phyloP scores from a whole-genome alignment of 2,113 vertebrate genomes.

The Pleuronectes platessa region DNA sequence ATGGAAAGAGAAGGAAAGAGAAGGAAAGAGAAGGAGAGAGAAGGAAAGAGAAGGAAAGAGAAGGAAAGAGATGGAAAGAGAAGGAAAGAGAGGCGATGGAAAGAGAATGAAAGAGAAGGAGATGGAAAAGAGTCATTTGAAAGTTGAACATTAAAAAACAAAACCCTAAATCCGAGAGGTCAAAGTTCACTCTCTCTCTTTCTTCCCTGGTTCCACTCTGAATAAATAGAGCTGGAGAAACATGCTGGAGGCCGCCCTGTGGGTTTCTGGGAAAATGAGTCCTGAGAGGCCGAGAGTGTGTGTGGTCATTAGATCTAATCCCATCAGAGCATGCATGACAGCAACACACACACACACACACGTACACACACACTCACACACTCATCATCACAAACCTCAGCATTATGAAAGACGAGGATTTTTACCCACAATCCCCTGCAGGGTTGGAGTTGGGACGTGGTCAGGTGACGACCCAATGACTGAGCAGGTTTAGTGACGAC shows the following conservation, averaged over 20 bases:
- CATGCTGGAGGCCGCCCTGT: not conserved
- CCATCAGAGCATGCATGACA: not conserved
- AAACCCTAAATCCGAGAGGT: not conserved
- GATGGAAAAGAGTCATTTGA: not conserved
- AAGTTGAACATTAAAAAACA: not conserved
- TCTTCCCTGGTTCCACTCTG: not conserved
- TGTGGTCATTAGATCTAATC: not conserved
- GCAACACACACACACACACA: conserved; percentile 6
- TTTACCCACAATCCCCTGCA: too few species aligned
- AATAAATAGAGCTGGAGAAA: too few species aligned
- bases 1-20: not conserved
- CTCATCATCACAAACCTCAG: too few species aligned
- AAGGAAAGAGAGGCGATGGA: not conserved
- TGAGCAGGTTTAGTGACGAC: too few species aligned
- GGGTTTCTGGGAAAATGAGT: conserved; percentile 39
- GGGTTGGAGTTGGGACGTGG: too few species aligned
- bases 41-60: not conserved
- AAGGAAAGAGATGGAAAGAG: not conserved
- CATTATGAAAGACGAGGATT: too few species aligned
- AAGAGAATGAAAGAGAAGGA: not conserved
- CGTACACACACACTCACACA: not conserved
- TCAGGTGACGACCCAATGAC: too few species aligned
- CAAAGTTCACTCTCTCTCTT: not conserved
- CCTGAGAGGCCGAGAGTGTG: not conserved
- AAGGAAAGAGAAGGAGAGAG: not conserved